These are phyloP conservation scores for Chymomyza caudatula DNA, from an alignment of 2,888 invertebrate genomes.

Conservation along the genomic window DNA sequence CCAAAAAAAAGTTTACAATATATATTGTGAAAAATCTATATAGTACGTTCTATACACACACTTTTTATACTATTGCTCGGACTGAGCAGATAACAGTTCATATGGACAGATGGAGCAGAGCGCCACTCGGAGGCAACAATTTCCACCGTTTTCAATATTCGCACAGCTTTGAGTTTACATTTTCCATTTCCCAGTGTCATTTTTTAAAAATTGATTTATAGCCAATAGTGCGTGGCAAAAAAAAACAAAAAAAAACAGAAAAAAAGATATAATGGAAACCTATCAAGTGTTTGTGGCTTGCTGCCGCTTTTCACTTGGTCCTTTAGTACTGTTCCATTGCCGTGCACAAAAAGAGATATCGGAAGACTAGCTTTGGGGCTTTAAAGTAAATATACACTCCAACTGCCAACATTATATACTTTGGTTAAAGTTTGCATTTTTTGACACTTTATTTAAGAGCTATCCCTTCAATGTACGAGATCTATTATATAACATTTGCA, in stretches of 20 bases:
- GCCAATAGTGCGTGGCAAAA: slow-evolving; percentile 52
- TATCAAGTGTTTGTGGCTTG: not conserved
- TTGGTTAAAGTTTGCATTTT: not conserved
- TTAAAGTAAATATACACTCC: not conserved
- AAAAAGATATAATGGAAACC: not conserved
- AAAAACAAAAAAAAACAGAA: not conserved
- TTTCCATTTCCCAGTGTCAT: slow-evolving; percentile 69
- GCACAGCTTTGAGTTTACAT: slow-evolving; percentile 70
- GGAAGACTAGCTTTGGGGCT: not conserved
- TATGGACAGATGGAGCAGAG: not conserved
- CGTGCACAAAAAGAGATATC: not conserved
- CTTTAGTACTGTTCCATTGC: not conserved
- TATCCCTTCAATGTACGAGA: too few relatives aligned
- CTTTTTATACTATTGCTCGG: not conserved
- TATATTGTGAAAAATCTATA: slow-evolving; percentile 54
- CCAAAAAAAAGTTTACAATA: slow-evolving; percentile 28
- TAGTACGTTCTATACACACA: slow-evolving; percentile 33
- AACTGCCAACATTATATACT: not conserved
- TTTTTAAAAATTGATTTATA: slow-evolving; percentile 69
- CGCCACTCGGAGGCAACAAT: not conserved
- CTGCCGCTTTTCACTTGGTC: not conserved
- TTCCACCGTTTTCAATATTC: slow-evolving; percentile 56
- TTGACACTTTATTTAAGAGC: not conserved
- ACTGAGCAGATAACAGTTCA: slow-evolving; percentile 9
- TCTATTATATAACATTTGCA: too few relatives aligned